Base-by-base conservation (phyloP, 2,797 vertebrate species). In the Mormyrus proboscirostris region DNA sequence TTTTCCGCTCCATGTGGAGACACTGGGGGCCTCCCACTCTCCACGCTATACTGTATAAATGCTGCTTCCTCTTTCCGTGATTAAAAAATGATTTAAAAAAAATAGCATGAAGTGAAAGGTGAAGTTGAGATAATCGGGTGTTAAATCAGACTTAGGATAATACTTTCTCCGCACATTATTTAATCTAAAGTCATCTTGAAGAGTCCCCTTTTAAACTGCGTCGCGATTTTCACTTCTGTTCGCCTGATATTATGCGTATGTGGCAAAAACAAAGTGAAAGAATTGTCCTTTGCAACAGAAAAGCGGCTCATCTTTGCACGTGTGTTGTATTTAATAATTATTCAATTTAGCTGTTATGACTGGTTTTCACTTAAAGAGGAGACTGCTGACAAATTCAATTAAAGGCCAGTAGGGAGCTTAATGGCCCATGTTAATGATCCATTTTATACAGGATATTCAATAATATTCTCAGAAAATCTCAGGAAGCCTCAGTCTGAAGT, bases 311-410 rank as follows among this genome's bases (percentile, higher is more conserved):
- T 95, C 95, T 95, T 94, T 93, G 93, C 95, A 95, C 94, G 95
- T 96, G 91, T 96, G 65, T 96, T 96, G 96, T 95, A 96, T 97
- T 97, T 97, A 97, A 97, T 97, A 97, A 95, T 96, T 96, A 95
- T 96, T 96, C 97, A 96, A 97, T 96, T 97, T 96, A 96, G 96
- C 96, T 95, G 96, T 95, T 96, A 97, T 96, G 95, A 96, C 95
- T 95, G 96, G 95, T 96, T 97, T 96, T 97, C 95, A 96, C 95
- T 96, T 97, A 97, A 97, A 98, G 97, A 96, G 96, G 96, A 96
- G 96, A 95, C 97, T 96, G 97, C 96, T 98, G 97, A 97, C 97
- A 98, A 98, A 98, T 97, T 98, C 97, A 98, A 97, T 98, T 98
- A 98, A 96, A 97, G 96, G 95, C 95, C 97, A 97, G 97, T 95